Base-by-base conservation (phyloP, 2,888 invertebrate species). In the Nesidiocoris tenuis region DNA sequence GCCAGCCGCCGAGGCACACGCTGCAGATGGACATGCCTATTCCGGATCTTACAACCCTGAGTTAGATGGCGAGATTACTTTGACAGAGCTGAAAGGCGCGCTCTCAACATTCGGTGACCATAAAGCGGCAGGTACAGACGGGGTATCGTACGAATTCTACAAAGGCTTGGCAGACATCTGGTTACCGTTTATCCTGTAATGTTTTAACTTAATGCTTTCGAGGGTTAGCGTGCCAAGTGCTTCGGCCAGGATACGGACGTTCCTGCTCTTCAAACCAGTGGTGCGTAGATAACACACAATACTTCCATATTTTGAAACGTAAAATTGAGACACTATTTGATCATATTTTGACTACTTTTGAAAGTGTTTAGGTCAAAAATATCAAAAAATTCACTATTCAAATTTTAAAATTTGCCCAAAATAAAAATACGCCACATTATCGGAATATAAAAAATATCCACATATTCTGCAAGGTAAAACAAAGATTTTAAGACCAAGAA, bases 241-340 rank as follows among this genome's bases (percentile, higher is more conserved):
- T n/a, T 63, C 24, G 63, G 63, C 63, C 16, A 63, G 25, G 18
- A 63, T 63, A n/a, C 63, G 63, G 3, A 63, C 63, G 5, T 63
- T 63, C 25, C 63, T 59, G 9, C 59, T 63, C 21, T 65, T 65
- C 18, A 65, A 65, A 18, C n/a, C n/a, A n/a, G n/a, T n/a, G n/a
- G n/a, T n/a, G n/a, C n/a, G n/a, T n/a, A n/a, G n/a, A n/a, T n/a
- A n/a, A n/a, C n/a, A n/a, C n/a, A n/a, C n/a, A n/a, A n/a, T n/a
- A n/a, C n/a, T n/a, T n/a, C n/a, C n/a, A n/a, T n/a, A n/a, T n/a
- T n/a, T n/a, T n/a, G n/a, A n/a, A n/a, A n/a, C n/a, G n/a, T n/a
- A n/a, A n/a, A n/a, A n/a, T n/a, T n/a, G n/a, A n/a, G n/a, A n/a
- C n/a, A n/a, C n/a, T n/a, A n/a, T n/a, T n/a, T n/a, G n/a, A n/a